Conservation (phyloP, 2,888 invertebrate species). For the Prosapia bicincta region DNA sequence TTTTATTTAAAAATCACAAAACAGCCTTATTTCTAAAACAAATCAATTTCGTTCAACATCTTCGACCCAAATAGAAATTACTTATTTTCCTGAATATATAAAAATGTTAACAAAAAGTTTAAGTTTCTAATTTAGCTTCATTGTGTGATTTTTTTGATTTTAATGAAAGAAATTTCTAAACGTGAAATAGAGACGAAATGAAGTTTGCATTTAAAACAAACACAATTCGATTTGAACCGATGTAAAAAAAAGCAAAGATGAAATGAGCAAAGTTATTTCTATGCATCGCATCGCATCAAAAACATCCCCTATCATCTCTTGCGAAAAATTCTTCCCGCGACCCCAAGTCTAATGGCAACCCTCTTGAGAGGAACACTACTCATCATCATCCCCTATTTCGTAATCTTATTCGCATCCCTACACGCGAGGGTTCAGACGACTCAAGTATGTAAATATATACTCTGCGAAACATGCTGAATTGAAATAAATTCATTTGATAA, state of each 20-base stretch:
- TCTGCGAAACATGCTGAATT: not conserved
- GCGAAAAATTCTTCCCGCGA: not conserved
- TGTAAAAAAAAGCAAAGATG: not conserved
- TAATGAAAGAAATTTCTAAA: no score
- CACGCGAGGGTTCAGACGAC: not conserved
- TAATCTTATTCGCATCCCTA: not conserved
- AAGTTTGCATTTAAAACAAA: no score
- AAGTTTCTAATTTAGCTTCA: no score
- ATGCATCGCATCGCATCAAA: not conserved
- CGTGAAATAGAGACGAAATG: no score
- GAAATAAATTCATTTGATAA: not conserved
- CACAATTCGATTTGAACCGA: not conserved
- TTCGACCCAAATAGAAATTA: not conserved
- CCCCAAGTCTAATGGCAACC: not conserved
- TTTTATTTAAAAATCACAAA: no score
- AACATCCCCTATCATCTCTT: not conserved
- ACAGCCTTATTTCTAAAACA: no score
- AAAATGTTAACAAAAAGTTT: no score
- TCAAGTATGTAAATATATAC: not conserved
- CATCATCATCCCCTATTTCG: not conserved
- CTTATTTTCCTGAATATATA: no score
- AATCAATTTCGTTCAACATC: no score
- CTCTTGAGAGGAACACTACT: not conserved
- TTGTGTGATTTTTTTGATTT: no score
- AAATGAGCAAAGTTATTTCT: not conserved